Evolutionary conservation across 1,140 invertebrate species (phyloP), one percentile per base, ranked within the genome.

Genomic region (Cherax destructor): DNA sequence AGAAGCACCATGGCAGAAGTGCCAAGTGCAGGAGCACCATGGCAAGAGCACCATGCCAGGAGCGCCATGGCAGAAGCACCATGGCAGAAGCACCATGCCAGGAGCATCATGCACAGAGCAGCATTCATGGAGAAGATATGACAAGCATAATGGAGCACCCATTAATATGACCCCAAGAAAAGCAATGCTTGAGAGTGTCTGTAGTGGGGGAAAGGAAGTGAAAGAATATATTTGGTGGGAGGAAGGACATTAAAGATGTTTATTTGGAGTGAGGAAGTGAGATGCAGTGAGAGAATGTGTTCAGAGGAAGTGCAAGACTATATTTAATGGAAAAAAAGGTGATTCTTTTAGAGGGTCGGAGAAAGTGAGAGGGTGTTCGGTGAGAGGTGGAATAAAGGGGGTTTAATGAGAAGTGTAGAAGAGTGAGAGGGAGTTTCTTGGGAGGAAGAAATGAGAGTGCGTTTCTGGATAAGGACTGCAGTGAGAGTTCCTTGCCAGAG

Each of bases 361-460:
- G 72, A 59, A 16, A 80, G 78, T 16, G 78, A 80, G 78, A 80
- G 78, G 13, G 78, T 21, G 50, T 61, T 47, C 16, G 72, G 83
- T 24, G 52, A 56, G 83, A 47, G 61, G 69, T 47, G 69, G 24
- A 56, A 30, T 47, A 72, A n/a, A 50, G 59, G 56, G 1, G 49
- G 21, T 10, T 52, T 18, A n/a, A 30, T 7, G 78, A 49, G 50
- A 13, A 52, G 13, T 2, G 18, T 3, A 52, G 16, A 65, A n/a
- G 59, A 83, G 81, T 65, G 41, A 24, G 61, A n/a, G 61, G 21
- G 21, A 21, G 52, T 16, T 69, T 69, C 61, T 18, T 69, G 3
- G 4, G 21, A 41, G 30, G 30, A 41, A 41, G 30, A 41, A 41
- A 41, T 41, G 30, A 41, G 30, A 41, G 30, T 41, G 30, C 30